These are phyloP conservation scores for Upupa epops DNA, from an alignment of 2,113 vertebrate species.

Conservation along the genomic window DNA sequence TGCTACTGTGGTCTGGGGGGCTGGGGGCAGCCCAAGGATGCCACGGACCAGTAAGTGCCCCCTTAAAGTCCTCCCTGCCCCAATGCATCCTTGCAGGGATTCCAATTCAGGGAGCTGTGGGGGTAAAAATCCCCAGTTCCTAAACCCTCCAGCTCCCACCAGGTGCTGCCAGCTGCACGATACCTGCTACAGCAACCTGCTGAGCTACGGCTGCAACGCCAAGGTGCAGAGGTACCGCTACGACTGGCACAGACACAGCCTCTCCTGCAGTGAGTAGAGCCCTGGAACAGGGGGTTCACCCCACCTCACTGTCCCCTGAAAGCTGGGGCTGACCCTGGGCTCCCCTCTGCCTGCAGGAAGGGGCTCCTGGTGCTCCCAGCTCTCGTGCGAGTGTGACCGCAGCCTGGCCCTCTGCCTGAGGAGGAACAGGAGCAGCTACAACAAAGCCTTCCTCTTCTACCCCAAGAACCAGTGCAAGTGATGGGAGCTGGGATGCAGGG, in stretches of 20 bases:
- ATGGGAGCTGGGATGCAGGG: accelerated
- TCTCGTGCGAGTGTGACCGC: conserved; percentile 69
- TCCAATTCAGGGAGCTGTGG: accelerated
- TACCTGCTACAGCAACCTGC: neutral
- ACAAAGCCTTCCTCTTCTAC: neutral
- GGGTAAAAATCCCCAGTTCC: accelerated
- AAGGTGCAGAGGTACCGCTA: accelerated
- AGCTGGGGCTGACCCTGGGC: neutral
- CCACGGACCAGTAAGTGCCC: conserved; percentile 30
- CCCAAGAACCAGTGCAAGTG: accelerated
- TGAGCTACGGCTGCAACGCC: accelerated
- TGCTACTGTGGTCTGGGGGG: conserved; percentile 46
- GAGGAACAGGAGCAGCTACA: neutral
- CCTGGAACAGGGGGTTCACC: neutral
- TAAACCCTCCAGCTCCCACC: accelerated
- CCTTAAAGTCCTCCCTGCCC: accelerated
- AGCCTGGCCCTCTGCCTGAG: conserved; percentile 61
- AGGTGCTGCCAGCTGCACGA: conserved; percentile 64
- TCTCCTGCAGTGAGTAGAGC: conserved; percentile 10
- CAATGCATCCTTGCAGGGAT: accelerated
- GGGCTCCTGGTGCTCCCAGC: neutral
- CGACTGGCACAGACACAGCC: accelerated
- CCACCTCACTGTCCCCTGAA: accelerated
- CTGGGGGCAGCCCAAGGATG: conserved; percentile 44
- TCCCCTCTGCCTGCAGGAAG: neutral